Evolutionary conservation across 2,113 vertebrate genomes (phyloP).

Genomic region (Phyllostomus discolor): DNA sequence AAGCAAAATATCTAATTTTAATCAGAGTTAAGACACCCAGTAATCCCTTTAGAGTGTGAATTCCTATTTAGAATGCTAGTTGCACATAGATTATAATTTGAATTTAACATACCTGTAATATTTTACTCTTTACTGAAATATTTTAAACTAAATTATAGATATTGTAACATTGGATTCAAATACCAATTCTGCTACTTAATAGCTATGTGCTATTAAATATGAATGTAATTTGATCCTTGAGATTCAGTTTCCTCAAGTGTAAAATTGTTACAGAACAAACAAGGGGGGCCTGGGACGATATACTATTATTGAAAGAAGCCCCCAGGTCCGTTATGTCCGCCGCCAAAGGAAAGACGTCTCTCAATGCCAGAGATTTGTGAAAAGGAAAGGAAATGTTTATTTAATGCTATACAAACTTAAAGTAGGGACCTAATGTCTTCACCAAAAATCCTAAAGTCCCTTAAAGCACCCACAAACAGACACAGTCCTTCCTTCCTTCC

Average conservation of each 20-base stretch:
- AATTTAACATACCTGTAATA: not conserved
- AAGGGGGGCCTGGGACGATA: no score
- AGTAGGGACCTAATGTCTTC: no score
- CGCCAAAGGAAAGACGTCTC: no score
- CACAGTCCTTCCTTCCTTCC: no score
- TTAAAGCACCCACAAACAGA: no score
- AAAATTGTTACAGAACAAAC: not conserved
- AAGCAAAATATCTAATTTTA: not conserved
- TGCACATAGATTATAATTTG: not conserved
- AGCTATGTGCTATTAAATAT: not conserved
- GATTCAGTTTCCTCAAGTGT: not conserved
- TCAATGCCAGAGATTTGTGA: no score
- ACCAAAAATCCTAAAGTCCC: no score
- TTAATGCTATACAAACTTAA: no score
- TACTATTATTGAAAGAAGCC: no score
- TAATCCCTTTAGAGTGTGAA: not conserved
- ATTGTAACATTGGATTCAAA: not conserved
- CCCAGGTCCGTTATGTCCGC: no score
- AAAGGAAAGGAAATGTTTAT: no score
- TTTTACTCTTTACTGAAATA: not conserved
- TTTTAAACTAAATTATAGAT: not conserved
- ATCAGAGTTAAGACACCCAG: not conserved
- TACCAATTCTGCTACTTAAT: slow-evolving; percentile 13
- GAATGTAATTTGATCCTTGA: not conserved
- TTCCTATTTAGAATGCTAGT: not conserved